phyloP scores from a whole-genome alignment of 1,140 invertebrate species.

The Brachionus manjavacas region DNA sequence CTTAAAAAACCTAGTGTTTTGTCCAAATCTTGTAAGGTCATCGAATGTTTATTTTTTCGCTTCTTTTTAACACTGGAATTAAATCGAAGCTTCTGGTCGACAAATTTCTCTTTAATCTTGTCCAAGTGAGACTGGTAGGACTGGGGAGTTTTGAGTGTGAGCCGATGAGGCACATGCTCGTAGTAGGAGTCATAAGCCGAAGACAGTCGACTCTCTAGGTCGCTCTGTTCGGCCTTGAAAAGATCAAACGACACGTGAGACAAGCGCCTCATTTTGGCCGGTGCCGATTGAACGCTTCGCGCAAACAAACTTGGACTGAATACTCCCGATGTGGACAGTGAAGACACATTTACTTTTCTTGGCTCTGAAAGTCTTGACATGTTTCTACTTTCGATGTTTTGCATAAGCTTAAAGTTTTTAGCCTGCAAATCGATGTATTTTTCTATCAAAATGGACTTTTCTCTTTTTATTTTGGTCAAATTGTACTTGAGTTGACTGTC shows the following conservation, averaged over 20 bases:
- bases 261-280: neutral
- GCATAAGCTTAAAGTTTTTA: neutral
- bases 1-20: neutral
- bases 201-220: neutral
- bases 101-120: neutral
- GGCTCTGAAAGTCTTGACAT: neutral
- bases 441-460: neutral
- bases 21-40: constrained; percentile 19
- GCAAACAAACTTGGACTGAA: neutral
- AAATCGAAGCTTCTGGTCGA: constrained; percentile 11
- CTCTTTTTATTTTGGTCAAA: neutral
- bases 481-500: neutral
- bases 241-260: neutral
- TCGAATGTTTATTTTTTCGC: neutral
- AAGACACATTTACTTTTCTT: neutral
- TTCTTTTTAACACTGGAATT: neutral
- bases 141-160: neutral
- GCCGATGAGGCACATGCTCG: neutral
- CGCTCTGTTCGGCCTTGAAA: neutral
- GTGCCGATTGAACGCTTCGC: constrained; percentile 9
- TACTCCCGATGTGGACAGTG: neutral
- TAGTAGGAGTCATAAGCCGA: neutral
- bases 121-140: neutral
- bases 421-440: constrained; percentile 17
- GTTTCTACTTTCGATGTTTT: neutral